Percentiles rank a stretch among this genome's conserved stretches.
Conservation (phyloP, 2,888 invertebrate species). For the Dicranocentrus wangi region DNA sequence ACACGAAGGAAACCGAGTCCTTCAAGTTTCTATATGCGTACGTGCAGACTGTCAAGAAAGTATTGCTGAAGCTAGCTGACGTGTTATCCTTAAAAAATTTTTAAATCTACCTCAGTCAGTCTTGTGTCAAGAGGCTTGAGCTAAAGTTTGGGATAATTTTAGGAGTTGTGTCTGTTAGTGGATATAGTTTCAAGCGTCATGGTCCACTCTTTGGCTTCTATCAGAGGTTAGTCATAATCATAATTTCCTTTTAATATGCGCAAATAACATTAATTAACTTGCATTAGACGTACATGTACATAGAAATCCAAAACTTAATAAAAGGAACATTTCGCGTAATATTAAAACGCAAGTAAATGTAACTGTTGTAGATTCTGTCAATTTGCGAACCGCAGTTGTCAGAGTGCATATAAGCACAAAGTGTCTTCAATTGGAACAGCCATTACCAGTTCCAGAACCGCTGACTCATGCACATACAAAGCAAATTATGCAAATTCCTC, state of each 20-base stretch:
- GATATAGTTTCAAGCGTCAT: slow-evolving; percentile 10
- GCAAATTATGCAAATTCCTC: no score
- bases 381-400: not conserved
- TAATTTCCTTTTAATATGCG: not conserved
- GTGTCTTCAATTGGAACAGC: not conserved
- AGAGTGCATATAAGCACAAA: not conserved
- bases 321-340: no score
- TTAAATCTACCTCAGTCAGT: no score
- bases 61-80: not conserved
- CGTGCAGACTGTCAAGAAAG: not conserved
- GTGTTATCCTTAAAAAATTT: not conserved
- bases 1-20: not conserved
- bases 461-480: not conserved
- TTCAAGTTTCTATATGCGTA: not conserved
- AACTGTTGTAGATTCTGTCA: not conserved
- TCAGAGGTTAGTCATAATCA: slow-evolving; percentile 29
- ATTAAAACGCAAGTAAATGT: no score
- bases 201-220: slow-evolving; percentile 24
- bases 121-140: no score
- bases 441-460: not conserved
- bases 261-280: not conserved
- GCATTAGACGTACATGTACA: not conserved
- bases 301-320: no score
- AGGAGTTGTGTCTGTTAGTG: not conserved
- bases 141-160: not conserved